A percentile compares a stretch with the other conserved stretches of the same genome.
Conservation (phyloP, 2,113 vertebrate species). For the Sebastes schlegelii region DNA sequence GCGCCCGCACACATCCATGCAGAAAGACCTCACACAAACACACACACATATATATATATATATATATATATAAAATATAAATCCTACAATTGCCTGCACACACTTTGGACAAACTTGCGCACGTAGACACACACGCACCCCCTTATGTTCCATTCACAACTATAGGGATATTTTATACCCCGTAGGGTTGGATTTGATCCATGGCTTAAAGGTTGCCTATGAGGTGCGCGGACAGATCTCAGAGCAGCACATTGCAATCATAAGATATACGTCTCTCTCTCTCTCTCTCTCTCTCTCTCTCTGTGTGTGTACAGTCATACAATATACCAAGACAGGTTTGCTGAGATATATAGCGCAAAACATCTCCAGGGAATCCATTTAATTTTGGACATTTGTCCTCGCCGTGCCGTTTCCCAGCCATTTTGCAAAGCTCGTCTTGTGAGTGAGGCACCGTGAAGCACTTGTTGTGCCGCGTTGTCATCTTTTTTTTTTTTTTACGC, state of each 20-base stretch:
- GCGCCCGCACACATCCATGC: constrained; percentile 50
- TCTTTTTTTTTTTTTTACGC: constrained; percentile 55
- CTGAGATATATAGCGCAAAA: constrained; percentile 44
- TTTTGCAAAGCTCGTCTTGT: constrained; percentile 36
- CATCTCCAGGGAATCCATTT: constrained; percentile 60
- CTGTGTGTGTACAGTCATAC: constrained; percentile 65
- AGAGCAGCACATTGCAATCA: constrained; percentile 83
- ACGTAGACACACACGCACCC: constrained; percentile 3
- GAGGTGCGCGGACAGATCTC: constrained; percentile 80
- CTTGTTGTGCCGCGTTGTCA: constrained; percentile 70
- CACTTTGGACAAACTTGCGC: constrained; percentile 42
- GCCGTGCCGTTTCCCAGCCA: constrained; percentile 48
- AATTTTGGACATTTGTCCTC: constrained; percentile 65
- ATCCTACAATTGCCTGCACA: constrained; percentile 21
- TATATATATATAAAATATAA: neutral
- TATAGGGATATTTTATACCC: constrained; percentile 78
- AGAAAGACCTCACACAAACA: constrained; percentile 34
- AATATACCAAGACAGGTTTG: constrained; percentile 56
- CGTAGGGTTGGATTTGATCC: constrained; percentile 85
- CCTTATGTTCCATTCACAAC: constrained; percentile 79
- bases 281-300: neutral
- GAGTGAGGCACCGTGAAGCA: constrained; percentile 55
- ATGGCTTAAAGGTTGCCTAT: constrained; percentile 83
- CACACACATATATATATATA: too few species aligned
- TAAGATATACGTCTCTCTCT: constrained; percentile 66